Percentiles rank a stretch among this genome's conserved stretches.
Conservation (phyloP, 2,888 invertebrate species). For the Marronus borbonicus region DNA sequence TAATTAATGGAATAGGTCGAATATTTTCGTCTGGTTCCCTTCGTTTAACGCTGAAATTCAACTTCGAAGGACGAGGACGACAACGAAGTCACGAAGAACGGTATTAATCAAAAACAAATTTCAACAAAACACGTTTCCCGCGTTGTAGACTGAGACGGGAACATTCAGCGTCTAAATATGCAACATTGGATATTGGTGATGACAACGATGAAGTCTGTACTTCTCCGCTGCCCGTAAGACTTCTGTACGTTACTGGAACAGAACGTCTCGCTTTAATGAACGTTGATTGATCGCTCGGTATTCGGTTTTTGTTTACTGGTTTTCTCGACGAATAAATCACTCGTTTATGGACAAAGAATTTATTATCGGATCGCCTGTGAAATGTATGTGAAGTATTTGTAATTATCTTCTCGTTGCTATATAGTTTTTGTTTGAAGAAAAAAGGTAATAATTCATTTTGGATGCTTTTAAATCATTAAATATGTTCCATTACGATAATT, state of each 20-base stretch:
- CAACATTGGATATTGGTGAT: constrained; percentile 25
- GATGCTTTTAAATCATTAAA: not conserved
- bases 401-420: not conserved
- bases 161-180: constrained; percentile 29
- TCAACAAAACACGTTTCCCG: constrained; percentile 17
- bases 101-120: constrained; percentile 43
- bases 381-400: constrained; percentile 16
- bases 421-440: no score
- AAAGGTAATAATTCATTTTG: not conserved
- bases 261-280: constrained; percentile 36
- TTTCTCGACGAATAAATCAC: constrained; percentile 13
- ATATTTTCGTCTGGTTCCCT: constrained; percentile 40
- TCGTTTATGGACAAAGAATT: constrained; percentile 31
- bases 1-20: constrained; percentile 49
- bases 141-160: constrained; percentile 7
- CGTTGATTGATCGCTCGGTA: constrained; percentile 34
- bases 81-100: constrained; percentile 4
- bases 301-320: constrained; percentile 32
- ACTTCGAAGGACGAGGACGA: constrained; percentile 11
- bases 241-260: constrained; percentile 33
- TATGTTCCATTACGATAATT: not conserved
- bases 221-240: not conserved
- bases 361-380: constrained; percentile 23
- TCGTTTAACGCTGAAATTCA: constrained; percentile 30
- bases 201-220: constrained; percentile 6